Percentiles rank a stretch among this genome's conserved stretches.
These are phyloP conservation scores for Chymomyza fuscimana DNA, from an alignment of 2,888 invertebrate genomes.

Conservation along the genomic window DNA sequence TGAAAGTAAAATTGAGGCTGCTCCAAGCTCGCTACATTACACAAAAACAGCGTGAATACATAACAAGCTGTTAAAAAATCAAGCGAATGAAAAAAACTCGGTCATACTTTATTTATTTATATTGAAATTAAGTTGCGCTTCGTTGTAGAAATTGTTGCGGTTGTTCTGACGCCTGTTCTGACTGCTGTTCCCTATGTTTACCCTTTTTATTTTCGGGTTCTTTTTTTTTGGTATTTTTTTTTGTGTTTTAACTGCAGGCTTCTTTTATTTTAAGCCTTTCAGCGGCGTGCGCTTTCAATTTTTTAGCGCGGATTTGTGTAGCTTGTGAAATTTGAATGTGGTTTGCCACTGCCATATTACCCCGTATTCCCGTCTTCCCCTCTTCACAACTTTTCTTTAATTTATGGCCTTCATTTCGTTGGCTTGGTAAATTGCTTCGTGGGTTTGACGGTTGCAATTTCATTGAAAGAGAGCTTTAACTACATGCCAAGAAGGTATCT, in stretches of 20 bases:
- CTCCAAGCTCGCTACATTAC: background rate
- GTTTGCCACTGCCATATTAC: slow-evolving; percentile 32
- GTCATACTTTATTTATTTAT: slow-evolving; percentile 65
- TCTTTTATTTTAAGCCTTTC: slow-evolving; percentile 8
- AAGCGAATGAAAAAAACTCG: slow-evolving; percentile 1
- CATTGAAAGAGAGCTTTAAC: background rate
- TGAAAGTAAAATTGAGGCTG: slow-evolving; percentile 19
- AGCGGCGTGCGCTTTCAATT: background rate
- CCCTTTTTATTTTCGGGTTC: slow-evolving; percentile 40
- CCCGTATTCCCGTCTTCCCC: background rate
- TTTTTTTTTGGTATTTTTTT: slow-evolving; percentile 6
- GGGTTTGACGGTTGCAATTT: slow-evolving; percentile 37
- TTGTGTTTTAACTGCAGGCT: background rate
- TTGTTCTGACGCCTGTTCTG: slow-evolving; percentile 29
- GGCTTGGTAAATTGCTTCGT: slow-evolving; percentile 59
- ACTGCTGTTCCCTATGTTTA: slow-evolving; percentile 47
- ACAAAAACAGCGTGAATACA: slow-evolving; percentile 24
- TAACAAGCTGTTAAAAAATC: slow-evolving; percentile 18
- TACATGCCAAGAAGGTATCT: background rate
- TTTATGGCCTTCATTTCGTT: slow-evolving; percentile 48
- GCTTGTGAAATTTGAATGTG: slow-evolving; percentile 62
- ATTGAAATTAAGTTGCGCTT: slow-evolving; percentile 72
- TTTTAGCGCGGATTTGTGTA: slow-evolving; percentile 53
- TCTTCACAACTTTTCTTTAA: slow-evolving; percentile 29
- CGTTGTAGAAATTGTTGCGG: slow-evolving; percentile 69